Conservation (phyloP, 2,888 invertebrate species). For the Machimus rusticus region DNA sequence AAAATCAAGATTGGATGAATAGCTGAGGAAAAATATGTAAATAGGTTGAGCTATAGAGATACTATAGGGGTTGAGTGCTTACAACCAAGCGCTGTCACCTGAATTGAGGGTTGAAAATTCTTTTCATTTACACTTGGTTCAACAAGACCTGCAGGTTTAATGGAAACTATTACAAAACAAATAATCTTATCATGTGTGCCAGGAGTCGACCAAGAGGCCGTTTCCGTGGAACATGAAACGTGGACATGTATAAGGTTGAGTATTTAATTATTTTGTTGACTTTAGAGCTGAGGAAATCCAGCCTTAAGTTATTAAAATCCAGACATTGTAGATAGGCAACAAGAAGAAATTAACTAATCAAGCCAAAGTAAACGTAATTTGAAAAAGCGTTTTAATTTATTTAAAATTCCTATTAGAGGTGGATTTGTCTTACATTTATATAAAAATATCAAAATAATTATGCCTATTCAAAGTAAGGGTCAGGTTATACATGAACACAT, state of each 20-base stretch:
- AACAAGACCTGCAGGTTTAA: not conserved
- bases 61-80: not conserved
- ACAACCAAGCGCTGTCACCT: not conserved
- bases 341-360: no score
- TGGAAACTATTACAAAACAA: not conserved
- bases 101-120: not conserved
- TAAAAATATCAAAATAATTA: no score
- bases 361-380: no score
- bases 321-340: no score
- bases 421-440: no score
- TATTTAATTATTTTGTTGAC: not conserved
- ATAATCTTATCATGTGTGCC: not conserved
- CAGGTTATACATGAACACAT: no score
- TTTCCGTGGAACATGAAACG: not conserved
- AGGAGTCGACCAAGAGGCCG: not conserved
- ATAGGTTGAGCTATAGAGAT: not conserved
- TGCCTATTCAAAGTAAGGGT: no score
- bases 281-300: not conserved
- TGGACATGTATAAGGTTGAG: not conserved
- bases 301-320: not conserved
- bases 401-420: no score
- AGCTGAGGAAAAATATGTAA: not conserved
- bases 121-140: not conserved
- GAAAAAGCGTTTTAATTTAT: no score
- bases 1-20: not conserved